These are phyloP conservation scores for Canis aureus DNA, from an alignment of 2,113 vertebrate species.

Conservation along the genomic window DNA sequence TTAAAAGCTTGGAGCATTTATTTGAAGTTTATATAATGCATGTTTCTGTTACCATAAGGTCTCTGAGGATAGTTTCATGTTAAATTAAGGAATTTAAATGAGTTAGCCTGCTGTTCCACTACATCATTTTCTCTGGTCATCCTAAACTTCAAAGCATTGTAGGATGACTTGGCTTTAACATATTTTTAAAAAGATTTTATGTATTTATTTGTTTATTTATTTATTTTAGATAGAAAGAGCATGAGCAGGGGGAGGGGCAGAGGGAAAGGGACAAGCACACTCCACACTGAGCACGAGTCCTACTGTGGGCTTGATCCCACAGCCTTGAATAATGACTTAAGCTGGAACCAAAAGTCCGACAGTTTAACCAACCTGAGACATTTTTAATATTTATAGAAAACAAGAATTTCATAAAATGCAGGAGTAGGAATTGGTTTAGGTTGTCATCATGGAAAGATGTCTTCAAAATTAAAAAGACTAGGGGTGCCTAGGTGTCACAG, in stretches of 20 bases:
- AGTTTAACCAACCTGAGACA: background rate
- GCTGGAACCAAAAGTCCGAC: background rate
- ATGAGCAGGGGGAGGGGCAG: background rate
- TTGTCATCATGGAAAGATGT: background rate
- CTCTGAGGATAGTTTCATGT: background rate
- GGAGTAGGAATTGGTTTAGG: background rate
- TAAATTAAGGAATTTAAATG: background rate
- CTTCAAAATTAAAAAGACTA: background rate
- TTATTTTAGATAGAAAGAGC: background rate
- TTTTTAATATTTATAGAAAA: background rate
- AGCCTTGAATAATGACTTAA: background rate
- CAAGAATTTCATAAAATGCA: background rate
- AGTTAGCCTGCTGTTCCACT: background rate
- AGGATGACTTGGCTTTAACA: background rate
- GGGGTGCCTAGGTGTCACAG: background rate
- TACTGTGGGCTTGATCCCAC: background rate
- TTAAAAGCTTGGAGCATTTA: background rate
- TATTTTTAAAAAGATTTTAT: background rate
- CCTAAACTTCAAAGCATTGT: background rate
- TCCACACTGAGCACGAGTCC: background rate
- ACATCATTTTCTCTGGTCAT: background rate
- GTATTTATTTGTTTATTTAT: background rate
- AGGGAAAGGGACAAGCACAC: background rate
- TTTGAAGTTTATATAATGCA: background rate
- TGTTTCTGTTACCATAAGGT: background rate